These are phyloP conservation scores for Pomacea canaliculata DNA, from an alignment of 2,888 invertebrate genomes.

Conservation along the genomic window DNA sequence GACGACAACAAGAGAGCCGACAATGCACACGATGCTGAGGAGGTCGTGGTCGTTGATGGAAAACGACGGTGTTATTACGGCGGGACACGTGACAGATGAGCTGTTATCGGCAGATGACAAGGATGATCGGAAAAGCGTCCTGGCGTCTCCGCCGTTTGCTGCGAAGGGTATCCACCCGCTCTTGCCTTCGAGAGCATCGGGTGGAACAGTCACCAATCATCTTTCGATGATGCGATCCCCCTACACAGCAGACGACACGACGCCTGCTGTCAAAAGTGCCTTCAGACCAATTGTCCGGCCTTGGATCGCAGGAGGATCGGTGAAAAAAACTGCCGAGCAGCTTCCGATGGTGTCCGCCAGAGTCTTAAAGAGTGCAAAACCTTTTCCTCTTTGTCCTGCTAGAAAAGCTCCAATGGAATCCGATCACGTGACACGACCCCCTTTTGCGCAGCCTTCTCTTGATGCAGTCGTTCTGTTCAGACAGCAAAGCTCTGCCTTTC, in stretches of 20 bases:
- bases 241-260: too few relatives aligned
- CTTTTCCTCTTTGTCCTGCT: too few relatives aligned
- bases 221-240: too few relatives aligned
- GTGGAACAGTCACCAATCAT: too few relatives aligned
- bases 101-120: too few relatives aligned
- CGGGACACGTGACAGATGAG: background rate
- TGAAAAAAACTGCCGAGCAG: background rate
- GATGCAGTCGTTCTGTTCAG: background rate
- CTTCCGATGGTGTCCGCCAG: background rate
- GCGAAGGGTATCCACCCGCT: too few relatives aligned
- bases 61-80: background rate
- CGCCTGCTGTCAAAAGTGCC: constrained; percentile 24
- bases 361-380: background rate
- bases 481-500: background rate
- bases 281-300: constrained; percentile 36
- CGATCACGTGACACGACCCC: background rate
- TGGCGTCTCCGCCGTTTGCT: too few relatives aligned
- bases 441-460: background rate
- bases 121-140: too few relatives aligned
- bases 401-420: background rate
- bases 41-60: background rate
- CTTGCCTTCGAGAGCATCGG: too few relatives aligned
- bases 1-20: background rate
- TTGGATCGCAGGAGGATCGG: constrained; percentile 27
- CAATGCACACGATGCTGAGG: background rate